Percentiles rank a stretch among this genome's conserved stretches.
Conservation (phyloP, 35 echinoderm and acorn worm genomes). For the Amphiura filiformis region DNA sequence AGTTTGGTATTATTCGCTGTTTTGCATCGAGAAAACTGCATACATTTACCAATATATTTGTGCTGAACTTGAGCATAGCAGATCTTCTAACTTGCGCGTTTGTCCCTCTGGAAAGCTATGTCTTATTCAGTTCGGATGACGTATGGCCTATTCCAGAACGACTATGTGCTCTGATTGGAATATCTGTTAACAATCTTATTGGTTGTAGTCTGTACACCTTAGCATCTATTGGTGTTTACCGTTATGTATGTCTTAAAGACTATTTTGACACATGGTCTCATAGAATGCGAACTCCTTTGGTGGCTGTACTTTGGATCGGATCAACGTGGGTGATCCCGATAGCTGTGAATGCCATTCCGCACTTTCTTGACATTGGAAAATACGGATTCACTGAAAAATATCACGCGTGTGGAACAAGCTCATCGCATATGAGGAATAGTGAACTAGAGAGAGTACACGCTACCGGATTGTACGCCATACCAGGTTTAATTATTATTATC, state of each 20-base stretch:
- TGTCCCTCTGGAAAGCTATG: slow-evolving; percentile 65
- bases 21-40: slow-evolving; percentile 66
- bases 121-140: slow-evolving; percentile 33
- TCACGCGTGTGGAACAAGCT: slow-evolving; percentile 71
- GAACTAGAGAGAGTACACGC: slow-evolving; percentile 66
- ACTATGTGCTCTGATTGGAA: slow-evolving; percentile 50
- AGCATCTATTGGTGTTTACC: slow-evolving; percentile 77
- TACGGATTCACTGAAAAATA: slow-evolving; percentile 78
- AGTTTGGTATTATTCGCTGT: slow-evolving; percentile 73
- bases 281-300: slow-evolving; percentile 30
- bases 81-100: slow-evolving; percentile 63
- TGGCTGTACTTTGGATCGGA: slow-evolving; percentile 46
- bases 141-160: slow-evolving; percentile 58
- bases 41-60: slow-evolving; percentile 86
- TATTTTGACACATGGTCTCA: slow-evolving; percentile 14
- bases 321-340: slow-evolving; percentile 77
- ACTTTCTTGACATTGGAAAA: slow-evolving; percentile 58
- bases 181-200: slow-evolving; percentile 48
- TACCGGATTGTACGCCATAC: slow-evolving; percentile 57
- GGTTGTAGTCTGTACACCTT: slow-evolving; percentile 83
- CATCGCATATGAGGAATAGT: slow-evolving; percentile 48
- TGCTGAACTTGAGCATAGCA: slow-evolving; percentile 76
- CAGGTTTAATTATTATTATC: slow-evolving; percentile 62
- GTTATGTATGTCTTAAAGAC: slow-evolving; percentile 61
- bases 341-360: slow-evolving; percentile 55